Conservation (phyloP, 2,797 vertebrate species). For the Toxotes lorentzi region DNA sequence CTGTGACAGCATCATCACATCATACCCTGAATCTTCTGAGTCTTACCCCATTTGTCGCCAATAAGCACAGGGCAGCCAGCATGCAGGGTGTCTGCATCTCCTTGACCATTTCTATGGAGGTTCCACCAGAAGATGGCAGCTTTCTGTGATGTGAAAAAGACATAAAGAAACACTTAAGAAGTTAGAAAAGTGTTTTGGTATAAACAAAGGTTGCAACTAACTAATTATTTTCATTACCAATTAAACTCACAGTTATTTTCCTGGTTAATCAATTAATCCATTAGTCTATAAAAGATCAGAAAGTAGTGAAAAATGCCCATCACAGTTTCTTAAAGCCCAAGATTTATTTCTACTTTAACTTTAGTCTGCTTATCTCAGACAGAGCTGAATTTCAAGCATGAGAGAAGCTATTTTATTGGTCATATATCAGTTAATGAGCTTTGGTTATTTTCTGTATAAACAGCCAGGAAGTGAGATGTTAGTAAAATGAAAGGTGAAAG, state of each 20-base stretch:
- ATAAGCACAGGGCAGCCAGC: slow-evolving; percentile 94
- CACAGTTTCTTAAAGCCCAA: background rate
- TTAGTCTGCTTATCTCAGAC: background rate
- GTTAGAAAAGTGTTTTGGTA: background rate
- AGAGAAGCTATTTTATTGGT: background rate
- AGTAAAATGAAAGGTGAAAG: slow-evolving; percentile 46
- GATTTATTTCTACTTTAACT: background rate
- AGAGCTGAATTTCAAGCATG: background rate
- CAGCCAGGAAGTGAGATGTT: slow-evolving; percentile 35
- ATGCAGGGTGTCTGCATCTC: slow-evolving; percentile 90
- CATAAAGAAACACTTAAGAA: background rate
- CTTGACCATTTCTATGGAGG: slow-evolving; percentile 90
- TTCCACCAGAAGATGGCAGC: slow-evolving; percentile 99
- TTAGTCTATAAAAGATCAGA: background rate
- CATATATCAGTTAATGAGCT: background rate
- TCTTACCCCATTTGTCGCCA: slow-evolving; percentile 96
- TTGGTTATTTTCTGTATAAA: slow-evolving; percentile 32
- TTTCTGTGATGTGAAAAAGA: slow-evolving; percentile 82
- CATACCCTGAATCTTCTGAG: background rate
- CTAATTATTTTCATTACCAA: background rate
- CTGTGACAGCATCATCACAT: background rate
- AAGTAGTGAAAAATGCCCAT: background rate
- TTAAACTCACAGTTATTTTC: background rate
- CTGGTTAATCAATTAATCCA: background rate
- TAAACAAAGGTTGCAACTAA: background rate